Percentiles rank a stretch among this genome's conserved stretches.
These are phyloP conservation scores for Rhinichthys osculus DNA, from an alignment of 2,797 vertebrate species.

Conservation along the genomic window DNA sequence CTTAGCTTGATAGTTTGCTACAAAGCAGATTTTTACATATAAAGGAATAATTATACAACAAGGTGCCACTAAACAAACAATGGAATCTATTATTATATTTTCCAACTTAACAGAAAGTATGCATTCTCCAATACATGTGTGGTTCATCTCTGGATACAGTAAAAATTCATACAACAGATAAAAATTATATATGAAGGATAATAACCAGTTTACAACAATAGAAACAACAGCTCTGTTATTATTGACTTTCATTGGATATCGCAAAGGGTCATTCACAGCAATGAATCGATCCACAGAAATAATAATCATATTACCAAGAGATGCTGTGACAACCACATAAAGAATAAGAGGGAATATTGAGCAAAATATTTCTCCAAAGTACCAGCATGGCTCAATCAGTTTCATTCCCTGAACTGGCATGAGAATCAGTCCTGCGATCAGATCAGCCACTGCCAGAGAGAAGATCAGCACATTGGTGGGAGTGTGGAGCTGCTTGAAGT, in stretches of 20 bases:
- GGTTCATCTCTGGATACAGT: conserved; percentile 51
- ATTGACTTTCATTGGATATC: conserved; percentile 64
- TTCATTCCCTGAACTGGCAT: conserved; percentile 77
- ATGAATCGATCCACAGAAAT: conserved; percentile 76
- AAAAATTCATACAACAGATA: conserved; percentile 64
- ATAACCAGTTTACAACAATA: conserved; percentile 67
- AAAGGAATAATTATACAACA: conserved; percentile 64
- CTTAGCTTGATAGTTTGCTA: conserved; percentile 65
- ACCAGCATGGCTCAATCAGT: conserved; percentile 79
- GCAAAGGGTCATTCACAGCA: conserved; percentile 70
- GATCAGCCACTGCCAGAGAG: conserved; percentile 57
- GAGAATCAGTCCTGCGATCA: conserved; percentile 77
- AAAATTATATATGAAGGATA: conserved; percentile 60
- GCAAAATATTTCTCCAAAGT: conserved; percentile 76
- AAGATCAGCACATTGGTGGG: conserved; percentile 80
- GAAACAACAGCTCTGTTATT: conserved; percentile 45
- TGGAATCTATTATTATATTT: conserved; percentile 57
- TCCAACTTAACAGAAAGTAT: conserved; percentile 52
- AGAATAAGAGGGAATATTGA: conserved; percentile 71
- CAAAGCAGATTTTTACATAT: conserved; percentile 66
- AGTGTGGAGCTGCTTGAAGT: conserved; percentile 81
- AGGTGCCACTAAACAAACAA: conserved; percentile 66
- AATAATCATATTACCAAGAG: conserved; percentile 79
- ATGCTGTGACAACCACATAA: conserved; percentile 75
- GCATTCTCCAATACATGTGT: conserved; percentile 67